These are phyloP conservation scores for Pandemis heparana DNA, from an alignment of 2,888 invertebrate genomes.

Conservation along the genomic window DNA sequence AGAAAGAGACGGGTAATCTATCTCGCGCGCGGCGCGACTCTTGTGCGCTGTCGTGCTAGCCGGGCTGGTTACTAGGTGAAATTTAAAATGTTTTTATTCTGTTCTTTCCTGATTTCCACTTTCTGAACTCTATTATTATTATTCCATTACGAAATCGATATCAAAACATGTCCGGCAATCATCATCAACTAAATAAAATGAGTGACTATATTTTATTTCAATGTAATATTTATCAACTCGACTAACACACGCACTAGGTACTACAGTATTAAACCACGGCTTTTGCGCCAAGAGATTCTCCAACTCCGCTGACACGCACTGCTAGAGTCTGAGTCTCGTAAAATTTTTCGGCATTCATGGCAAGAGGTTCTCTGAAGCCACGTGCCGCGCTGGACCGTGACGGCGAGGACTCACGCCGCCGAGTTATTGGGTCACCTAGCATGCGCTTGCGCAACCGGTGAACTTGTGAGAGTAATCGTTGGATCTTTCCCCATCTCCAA, in stretches of 20 bases:
- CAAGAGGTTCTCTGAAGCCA: constrained; percentile 50
- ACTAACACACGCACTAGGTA: neutral
- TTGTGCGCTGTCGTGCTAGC: too few relatives aligned
- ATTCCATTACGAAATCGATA: too few relatives aligned
- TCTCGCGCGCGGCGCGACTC: too few relatives aligned
- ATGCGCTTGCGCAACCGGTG: constrained; percentile 57
- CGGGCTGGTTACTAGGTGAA: too few relatives aligned
- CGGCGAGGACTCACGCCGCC: constrained; percentile 53
- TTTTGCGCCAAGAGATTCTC: neutral
- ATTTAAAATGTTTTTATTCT: too few relatives aligned
- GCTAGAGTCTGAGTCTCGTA: neutral
- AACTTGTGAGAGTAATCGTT: constrained; percentile 32
- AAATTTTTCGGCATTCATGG: constrained; percentile 11
- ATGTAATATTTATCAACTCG: neutral
- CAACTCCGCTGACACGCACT: neutral
- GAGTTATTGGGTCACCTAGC: constrained; percentile 55
- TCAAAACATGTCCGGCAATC: too few relatives aligned
- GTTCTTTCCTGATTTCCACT: too few relatives aligned
- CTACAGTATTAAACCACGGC: neutral
- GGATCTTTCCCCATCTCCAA: constrained; percentile 8
- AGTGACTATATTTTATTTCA: too few relatives aligned
- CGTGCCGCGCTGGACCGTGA: constrained; percentile 78
- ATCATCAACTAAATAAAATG: too few relatives aligned
- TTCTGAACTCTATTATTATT: too few relatives aligned
- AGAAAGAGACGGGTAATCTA: too few relatives aligned